Base-by-base conservation (phyloP, 2,888 invertebrate genomes). In the Belgica antarctica region DNA sequence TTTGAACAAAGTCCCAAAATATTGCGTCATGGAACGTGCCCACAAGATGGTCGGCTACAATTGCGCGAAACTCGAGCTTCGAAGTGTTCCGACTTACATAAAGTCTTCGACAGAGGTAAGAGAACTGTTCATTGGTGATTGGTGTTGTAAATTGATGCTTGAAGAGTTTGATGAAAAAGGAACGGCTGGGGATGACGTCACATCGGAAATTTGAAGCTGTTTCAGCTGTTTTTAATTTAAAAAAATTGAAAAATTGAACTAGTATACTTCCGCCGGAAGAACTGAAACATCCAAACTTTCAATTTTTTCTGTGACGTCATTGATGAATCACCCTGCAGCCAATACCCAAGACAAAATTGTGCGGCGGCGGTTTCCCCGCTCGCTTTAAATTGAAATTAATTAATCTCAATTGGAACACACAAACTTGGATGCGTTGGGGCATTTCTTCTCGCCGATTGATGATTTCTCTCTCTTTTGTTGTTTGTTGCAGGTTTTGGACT, bases 401-500 rank as follows among this genome's bases (percentile, higher is more conserved):
- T 70, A 41, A 36, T 19, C n/a, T 61, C 34, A 70, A 70, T 70
- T 70, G 52, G 70, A 57, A 28, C 25, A n/a, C n/a, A 22, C 2
- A 25, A 41, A 17, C n/a, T 15, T 31, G 10, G 41, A 41, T 41
- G 41, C 28, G 22, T 5, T 15, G 12, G n/a, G 17, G 17, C n/a
- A 19, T 12, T 10, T 22, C 28, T 28, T 36, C 57, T 41, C 7
- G 4, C 25, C 15, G 41, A 52, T 28, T 31, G 24, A 59, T 59
- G 27, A 31, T 15, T 28, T 52, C 1, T 1, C 22, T 52, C 17
- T 52, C 4, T 2, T 52, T 52, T 52, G 2, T 10, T 7, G 17
- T 72, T n/a, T n/a, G n/a, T n/a, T 75, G 75, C 73, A 80, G 80
- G 75, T 80, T 70, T 72, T 80, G 66, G 80, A 80, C 73, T 73